Percentiles rank a stretch among this genome's conserved stretches.
Evolutionary conservation across 2,888 invertebrate species (phyloP).

Genomic region (Napeogenes sylphis): DNA sequence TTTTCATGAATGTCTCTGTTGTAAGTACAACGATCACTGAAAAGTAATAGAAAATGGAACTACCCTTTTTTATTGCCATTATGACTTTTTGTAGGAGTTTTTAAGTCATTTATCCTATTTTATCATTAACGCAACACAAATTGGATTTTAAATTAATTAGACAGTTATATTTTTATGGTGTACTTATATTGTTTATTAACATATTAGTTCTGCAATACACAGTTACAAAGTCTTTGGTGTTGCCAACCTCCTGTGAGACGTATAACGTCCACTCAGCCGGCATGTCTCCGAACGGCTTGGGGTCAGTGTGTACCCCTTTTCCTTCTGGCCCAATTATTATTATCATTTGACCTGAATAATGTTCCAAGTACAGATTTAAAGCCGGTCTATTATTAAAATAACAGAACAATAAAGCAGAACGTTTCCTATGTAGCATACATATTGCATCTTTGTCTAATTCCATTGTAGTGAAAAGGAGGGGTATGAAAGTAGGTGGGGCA

Average conservation of each 20-base stretch:
- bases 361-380: constrained; percentile 81
- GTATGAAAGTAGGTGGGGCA: constrained; percentile 84
- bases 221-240: constrained; percentile 81
- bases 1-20: no score
- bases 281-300: constrained; percentile 80
- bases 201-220: constrained; percentile 61
- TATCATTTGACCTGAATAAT: constrained; percentile 80
- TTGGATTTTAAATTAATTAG: no score
- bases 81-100: no score
- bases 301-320: constrained; percentile 82
- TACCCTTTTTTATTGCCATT: no score
- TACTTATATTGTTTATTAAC: constrained; percentile 1
- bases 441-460: constrained; percentile 54
- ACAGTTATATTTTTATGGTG: not conserved
- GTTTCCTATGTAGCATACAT: constrained; percentile 56
- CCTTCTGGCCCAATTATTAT: constrained; percentile 86
- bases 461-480: constrained; percentile 75
- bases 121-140: no score
- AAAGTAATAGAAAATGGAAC: no score
- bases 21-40: no score
- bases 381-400: constrained; percentile 87
- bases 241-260: constrained; percentile 77
- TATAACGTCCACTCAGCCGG: constrained; percentile 78
- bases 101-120: no score
- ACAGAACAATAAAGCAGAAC: constrained; percentile 84